Evolutionary conservation across 2,797 vertebrate species (phyloP), one percentile per base, ranked within the genome.

Genomic region (Trematomus bernacchii): DNA sequence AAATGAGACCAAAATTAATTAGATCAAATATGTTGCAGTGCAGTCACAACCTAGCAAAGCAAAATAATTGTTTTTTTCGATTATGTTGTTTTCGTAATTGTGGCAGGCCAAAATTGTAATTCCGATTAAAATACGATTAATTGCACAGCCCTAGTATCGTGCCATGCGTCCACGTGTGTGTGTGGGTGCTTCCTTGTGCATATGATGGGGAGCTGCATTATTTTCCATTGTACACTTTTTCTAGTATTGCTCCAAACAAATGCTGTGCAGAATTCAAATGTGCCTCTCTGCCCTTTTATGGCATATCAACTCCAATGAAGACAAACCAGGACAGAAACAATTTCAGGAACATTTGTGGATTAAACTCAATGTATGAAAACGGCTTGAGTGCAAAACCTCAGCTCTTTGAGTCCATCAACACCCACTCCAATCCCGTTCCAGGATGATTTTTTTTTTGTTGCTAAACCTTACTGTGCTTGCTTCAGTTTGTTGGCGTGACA

Each of bases 281-380:
- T 57, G 10, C 10, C 10, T 27, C 40, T 65, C 18, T 40, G 23
- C 23, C 55, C 37, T 52, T 65, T 21, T 65, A 33, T 15, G 30
- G 19, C n/a, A 7, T 21, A 21, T 71, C 23, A 23, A 14, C 40
- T 53, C 11, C 15, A 33, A n/a, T 12, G 47, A 19, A 37, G 71
- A 50, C 51, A 5, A n/a, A 33, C 0, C 21, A 8, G 5, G 37
- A 37, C 27, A 19, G 27, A 10, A 42, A 54, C 59, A 1, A 53
- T 65, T 71, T 73, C 27, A 55, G 43, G 4, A 67, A 44, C 23
- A 48, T 72, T 62, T 62, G 15, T 10, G 21, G 53, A 40, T 47
- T 2, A 46, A 30, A 50, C 27, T 48, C 14, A 16, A 19, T 44
- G 58, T 70, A 53, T 84, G 80, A 78, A 78, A 67, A 52, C 19